phyloP scores from a whole-genome alignment of 2,888 invertebrate species.

The Spatulosminthurus flaviceps region DNA sequence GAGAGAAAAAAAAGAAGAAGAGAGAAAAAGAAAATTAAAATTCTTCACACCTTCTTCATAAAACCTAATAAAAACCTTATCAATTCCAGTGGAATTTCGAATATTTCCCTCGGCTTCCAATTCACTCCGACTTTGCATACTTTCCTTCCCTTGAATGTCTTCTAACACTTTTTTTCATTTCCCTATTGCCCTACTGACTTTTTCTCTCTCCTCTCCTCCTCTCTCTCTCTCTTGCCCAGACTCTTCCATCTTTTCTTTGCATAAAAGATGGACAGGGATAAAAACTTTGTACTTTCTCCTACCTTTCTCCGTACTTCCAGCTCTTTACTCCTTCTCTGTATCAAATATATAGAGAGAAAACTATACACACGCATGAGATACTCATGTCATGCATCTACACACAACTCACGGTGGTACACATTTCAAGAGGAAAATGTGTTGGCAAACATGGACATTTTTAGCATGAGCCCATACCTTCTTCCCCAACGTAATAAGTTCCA shows the following conservation, averaged over 20 bases:
- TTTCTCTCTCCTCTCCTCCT: background rate
- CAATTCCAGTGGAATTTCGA: constrained; percentile 41
- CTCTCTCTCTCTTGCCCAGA: no score
- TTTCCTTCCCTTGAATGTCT: background rate
- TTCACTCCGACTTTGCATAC: background rate
- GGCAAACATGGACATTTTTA: no score
- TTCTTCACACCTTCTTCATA: constrained; percentile 42
- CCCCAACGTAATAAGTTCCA: no score
- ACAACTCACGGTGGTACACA: no score
- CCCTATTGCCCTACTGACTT: background rate
- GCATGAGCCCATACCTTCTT: no score
- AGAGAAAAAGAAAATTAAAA: constrained; percentile 29
- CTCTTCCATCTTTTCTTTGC: constrained; percentile 15
- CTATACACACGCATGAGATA: no score
- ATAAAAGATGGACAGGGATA: background rate
- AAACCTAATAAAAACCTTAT: constrained; percentile 44
- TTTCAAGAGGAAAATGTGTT: no score
- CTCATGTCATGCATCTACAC: no score
- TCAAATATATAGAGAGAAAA: no score
- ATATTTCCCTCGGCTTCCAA: constrained; percentile 18
- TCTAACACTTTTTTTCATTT: background rate
- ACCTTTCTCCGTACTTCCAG: background rate
- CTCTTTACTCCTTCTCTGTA: background rate
- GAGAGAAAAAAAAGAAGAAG: background rate
- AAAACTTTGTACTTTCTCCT: background rate